phyloP scores from a whole-genome alignment of 2,888 invertebrate species.

The Notodonta ziczac region DNA sequence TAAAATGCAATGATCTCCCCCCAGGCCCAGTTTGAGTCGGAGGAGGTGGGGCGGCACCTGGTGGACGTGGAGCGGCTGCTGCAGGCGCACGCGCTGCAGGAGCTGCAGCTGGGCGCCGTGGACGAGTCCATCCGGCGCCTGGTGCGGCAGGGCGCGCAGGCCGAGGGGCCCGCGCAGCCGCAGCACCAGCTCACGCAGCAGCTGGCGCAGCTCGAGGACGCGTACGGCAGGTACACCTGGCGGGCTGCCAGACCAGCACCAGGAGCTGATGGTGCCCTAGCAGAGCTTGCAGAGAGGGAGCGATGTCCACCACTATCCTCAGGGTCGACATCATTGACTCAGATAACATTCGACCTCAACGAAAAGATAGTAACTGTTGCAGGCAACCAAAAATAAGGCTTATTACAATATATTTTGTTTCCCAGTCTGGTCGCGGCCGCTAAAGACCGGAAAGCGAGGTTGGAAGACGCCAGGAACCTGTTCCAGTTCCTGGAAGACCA shows the following conservation, averaged over 20 bases:
- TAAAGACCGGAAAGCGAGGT: slow-evolving; percentile 90
- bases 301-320: too few species aligned
- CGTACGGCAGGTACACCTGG: too few species aligned
- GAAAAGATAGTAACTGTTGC: too few species aligned
- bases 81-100: slow-evolving; percentile 96
- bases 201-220: too few species aligned
- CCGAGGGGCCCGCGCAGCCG: slow-evolving; percentile 85
- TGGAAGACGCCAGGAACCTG: slow-evolving; percentile 97
- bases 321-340: too few species aligned
- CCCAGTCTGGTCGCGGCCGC: slow-evolving; percentile 87
- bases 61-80: slow-evolving; percentile 97
- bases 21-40: slow-evolving; percentile 89
- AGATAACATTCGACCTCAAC: too few species aligned
- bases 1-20: too few species aligned
- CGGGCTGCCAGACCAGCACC: too few species aligned
- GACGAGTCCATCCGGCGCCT: slow-evolving; percentile 93
- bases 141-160: slow-evolving; percentile 79
- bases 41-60: slow-evolving; percentile 96
- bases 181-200: slow-evolving; percentile 81
- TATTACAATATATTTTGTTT: slow-evolving; percentile 6
- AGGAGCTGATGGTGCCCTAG: too few species aligned
- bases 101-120: slow-evolving; percentile 94
- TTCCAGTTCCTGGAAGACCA: slow-evolving; percentile 98
- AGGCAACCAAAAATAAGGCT: too few species aligned
- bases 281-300: too few species aligned